A percentile compares a stretch with the other conserved stretches of the same genome.
Evolutionary conservation across 1,140 invertebrate species (phyloP).

Genomic region (Varroa destructor): DNA sequence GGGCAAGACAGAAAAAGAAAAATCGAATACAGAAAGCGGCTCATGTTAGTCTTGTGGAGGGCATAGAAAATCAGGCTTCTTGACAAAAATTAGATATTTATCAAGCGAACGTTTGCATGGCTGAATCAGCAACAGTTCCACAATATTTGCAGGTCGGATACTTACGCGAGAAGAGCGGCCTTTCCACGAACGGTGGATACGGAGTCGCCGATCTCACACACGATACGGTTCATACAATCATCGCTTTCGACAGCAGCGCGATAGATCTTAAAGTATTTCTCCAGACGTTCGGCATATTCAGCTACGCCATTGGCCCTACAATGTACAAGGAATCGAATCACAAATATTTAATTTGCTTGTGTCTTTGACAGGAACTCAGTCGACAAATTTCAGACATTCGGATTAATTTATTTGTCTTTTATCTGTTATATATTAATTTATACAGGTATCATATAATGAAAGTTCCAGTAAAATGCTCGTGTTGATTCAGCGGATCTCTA

Average conservation of each 20-base stretch:
- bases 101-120: background rate
- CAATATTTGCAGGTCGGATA: constrained; percentile 24
- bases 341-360: too few species aligned
- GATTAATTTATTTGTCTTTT: too few species aligned
- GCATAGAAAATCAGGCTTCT: constrained; percentile 11
- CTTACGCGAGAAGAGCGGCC: constrained; percentile 36
- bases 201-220: constrained; percentile 37
- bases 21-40: background rate
- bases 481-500: too few species aligned
- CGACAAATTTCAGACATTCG: too few species aligned
- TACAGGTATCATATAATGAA: too few species aligned
- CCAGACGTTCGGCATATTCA: constrained; percentile 35
- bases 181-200: constrained; percentile 37
- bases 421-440: too few species aligned
- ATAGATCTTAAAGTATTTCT: constrained; percentile 36
- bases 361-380: too few species aligned
- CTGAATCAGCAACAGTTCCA: background rate
- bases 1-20: constrained; percentile 7
- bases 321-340: background rate
- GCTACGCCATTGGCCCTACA: constrained; percentile 28
- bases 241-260: constrained; percentile 37
- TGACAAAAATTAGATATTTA: constrained; percentile 3
- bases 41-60: background rate
- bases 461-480: too few species aligned
- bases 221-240: constrained; percentile 38